Evolutionary conservation across 2,888 invertebrate genomes (phyloP).

Genomic region (Polydrusus tereticollis): DNA sequence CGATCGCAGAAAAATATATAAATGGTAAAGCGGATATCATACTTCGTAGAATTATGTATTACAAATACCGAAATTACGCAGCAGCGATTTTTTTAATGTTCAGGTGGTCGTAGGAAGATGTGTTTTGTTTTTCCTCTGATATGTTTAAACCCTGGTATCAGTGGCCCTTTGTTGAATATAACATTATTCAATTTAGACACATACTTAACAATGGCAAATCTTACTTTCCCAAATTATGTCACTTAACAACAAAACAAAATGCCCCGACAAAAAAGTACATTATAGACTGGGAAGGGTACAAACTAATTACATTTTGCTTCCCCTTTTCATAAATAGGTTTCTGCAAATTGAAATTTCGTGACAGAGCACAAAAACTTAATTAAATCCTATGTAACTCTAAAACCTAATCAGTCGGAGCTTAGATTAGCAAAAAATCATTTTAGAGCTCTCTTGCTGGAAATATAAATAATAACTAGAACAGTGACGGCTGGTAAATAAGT

Average conservation of each 20-base stretch:
- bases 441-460: background rate
- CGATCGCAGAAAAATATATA: too few species aligned
- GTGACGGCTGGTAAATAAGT: too few species aligned
- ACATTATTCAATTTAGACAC: too few species aligned
- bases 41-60: too few species aligned
- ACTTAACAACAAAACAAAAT: background rate
- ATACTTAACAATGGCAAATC: too few species aligned
- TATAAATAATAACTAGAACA: slow-evolving; percentile 9
- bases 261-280: background rate
- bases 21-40: too few species aligned
- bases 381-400: slow-evolving; percentile 17
- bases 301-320: slow-evolving; percentile 16
- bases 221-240: background rate
- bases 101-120: too few species aligned
- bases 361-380: slow-evolving; percentile 25
- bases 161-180: too few species aligned
- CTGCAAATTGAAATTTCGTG: slow-evolving; percentile 18
- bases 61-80: too few species aligned
- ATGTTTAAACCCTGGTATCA: too few species aligned
- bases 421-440: slow-evolving; percentile 23
- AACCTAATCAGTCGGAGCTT: slow-evolving; percentile 27
- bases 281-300: slow-evolving; percentile 7
- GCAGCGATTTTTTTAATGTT: too few species aligned
- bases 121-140: too few species aligned
- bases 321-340: slow-evolving; percentile 13